Percentiles rank a stretch among this genome's conserved stretches.
phyloP scores from a whole-genome alignment of 2,113 vertebrate species.

The Mesoclemmys tuberculata region DNA sequence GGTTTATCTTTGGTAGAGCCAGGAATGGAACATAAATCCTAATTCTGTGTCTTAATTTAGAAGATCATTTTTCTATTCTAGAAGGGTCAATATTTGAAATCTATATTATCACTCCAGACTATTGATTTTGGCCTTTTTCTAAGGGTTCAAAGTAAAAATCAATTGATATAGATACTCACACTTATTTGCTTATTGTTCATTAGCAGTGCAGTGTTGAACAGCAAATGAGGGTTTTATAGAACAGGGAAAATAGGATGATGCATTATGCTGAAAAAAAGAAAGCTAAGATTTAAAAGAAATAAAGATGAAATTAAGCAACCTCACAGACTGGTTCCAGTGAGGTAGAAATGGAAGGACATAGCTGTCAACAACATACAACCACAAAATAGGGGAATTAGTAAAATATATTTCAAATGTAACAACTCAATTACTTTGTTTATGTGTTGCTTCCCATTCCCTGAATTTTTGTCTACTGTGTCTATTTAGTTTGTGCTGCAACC shows the following conservation, averaged over 20 bases:
- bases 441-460: neutral
- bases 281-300: neutral
- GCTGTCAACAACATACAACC: neutral
- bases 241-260: neutral
- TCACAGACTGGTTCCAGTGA: neutral
- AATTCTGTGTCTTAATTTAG: neutral
- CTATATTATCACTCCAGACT: neutral
- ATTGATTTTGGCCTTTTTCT: neutral
- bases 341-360: neutral
- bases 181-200: constrained; percentile 15
- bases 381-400: neutral
- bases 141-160: neutral
- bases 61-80: neutral
- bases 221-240: neutral
- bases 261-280: neutral
- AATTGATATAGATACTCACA: accelerated
- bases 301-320: neutral
- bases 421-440: neutral
- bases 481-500: neutral
- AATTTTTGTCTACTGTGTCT: neutral
- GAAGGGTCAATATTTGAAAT: constrained; percentile 27
- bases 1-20: neutral
- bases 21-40: neutral
- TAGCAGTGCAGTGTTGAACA: neutral
- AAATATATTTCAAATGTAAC: neutral